Conservation (phyloP, 2,797 vertebrate species). For the Xenops minutus region DNA sequence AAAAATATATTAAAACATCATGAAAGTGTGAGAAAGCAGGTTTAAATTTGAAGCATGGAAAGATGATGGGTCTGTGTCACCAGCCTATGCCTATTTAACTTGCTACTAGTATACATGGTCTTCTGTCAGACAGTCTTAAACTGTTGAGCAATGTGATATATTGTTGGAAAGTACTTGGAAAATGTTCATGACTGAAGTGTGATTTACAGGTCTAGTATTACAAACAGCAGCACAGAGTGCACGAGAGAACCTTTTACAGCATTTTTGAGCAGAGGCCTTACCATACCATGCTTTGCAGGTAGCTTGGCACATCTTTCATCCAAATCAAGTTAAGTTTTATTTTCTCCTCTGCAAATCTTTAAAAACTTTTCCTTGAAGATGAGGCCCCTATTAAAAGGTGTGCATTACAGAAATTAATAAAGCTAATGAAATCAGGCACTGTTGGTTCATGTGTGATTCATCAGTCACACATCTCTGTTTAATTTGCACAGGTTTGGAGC, state of each 20-base stretch:
- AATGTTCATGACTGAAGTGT: neutral
- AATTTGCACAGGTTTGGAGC: constrained; percentile 28
- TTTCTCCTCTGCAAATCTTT: neutral
- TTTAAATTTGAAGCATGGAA: neutral
- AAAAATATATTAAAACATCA: neutral
- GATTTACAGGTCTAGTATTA: constrained; percentile 32
- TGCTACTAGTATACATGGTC: neutral
- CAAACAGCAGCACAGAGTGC: neutral
- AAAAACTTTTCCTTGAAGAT: neutral
- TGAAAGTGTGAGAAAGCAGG: neutral
- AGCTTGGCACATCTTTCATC: neutral
- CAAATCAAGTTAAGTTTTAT: neutral
- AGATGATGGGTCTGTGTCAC: neutral
- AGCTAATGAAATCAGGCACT: constrained; percentile 34
- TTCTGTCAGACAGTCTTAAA: neutral
- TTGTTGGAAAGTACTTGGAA: constrained; percentile 37
- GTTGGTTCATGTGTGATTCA: constrained; percentile 34
- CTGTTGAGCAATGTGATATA: constrained; percentile 14
- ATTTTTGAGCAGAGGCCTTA: neutral
- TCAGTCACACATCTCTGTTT: constrained; percentile 45
- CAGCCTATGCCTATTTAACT: neutral
- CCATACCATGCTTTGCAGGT: neutral
- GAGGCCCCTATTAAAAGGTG: neutral
- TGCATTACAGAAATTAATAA: constrained; percentile 25
- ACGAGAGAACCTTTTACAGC: neutral